Evolutionary conservation across 2,888 invertebrate genomes (phyloP).

Genomic region (Meteorus colon): DNA sequence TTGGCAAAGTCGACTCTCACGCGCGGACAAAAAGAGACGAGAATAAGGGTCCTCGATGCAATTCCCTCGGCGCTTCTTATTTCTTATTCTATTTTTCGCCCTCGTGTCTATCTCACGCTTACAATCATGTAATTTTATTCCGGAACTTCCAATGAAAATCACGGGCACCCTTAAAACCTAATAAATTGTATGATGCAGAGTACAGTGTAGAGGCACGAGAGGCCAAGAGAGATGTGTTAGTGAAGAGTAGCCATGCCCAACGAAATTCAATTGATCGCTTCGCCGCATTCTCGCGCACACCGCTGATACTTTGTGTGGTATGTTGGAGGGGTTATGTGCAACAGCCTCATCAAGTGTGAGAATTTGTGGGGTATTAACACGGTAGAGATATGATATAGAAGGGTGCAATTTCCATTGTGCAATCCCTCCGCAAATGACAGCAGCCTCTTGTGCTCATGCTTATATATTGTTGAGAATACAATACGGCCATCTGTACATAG

Average conservation of each 20-base stretch:
- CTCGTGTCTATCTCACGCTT: slow-evolving; percentile 1
- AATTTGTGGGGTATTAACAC: neutral
- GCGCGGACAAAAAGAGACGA: slow-evolving; percentile 10
- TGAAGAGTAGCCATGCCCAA: slow-evolving; percentile 20
- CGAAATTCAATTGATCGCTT: slow-evolving; percentile 44
- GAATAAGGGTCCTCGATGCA: slow-evolving; percentile 39
- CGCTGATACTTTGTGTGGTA: slow-evolving; percentile 1
- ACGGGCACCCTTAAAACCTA: slow-evolving; percentile 27
- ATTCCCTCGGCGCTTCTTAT: slow-evolving; percentile 20
- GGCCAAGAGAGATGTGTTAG: neutral
- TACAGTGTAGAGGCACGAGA: neutral
- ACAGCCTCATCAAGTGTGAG: slow-evolving; percentile 18
- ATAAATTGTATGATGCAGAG: slow-evolving; percentile 24
- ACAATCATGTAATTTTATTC: slow-evolving; percentile 31
- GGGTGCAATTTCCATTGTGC: neutral
- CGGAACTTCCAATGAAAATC: slow-evolving; percentile 29
- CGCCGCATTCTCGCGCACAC: slow-evolving; percentile 11
- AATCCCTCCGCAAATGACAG: neutral
- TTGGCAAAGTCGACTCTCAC: slow-evolving; percentile 31
- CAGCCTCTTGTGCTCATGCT: neutral
- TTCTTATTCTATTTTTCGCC: slow-evolving; percentile 6
- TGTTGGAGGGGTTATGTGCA: slow-evolving; percentile 1
- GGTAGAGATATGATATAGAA: neutral
- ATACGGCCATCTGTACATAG: no score
- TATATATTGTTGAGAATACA: no score